These are phyloP conservation scores for Anolis apletophallus DNA, from an alignment of 2,797 vertebrate genomes.

Conservation along the genomic window DNA sequence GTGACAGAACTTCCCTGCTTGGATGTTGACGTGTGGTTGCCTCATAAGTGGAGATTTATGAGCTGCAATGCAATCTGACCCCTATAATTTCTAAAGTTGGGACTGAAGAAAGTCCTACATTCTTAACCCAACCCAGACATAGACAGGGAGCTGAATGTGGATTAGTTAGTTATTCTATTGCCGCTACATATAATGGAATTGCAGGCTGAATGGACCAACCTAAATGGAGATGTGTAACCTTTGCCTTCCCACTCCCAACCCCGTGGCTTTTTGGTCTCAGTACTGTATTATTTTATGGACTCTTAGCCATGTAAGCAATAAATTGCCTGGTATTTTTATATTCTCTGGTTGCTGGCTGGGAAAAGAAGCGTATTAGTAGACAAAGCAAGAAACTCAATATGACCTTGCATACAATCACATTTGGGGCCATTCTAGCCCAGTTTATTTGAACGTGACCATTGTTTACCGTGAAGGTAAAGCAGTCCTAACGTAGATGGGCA, in stretches of 20 bases:
- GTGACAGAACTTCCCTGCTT: no score
- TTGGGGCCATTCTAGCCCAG: neutral
- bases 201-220: neutral
- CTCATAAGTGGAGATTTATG: neutral
- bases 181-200: neutral
- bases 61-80: neutral
- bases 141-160: neutral
- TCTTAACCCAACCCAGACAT: neutral
- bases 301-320: slow-evolving; percentile 34
- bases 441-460: neutral
- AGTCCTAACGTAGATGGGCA: neutral
- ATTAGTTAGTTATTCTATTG: neutral
- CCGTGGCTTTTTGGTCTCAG: slow-evolving; percentile 4
- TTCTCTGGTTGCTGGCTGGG: neutral
- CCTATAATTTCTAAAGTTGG: neutral
- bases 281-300: slow-evolving; percentile 7
- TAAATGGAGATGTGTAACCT: neutral
- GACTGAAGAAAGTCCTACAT: neutral
- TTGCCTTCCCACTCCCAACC: neutral
- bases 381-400: neutral
- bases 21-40: neutral
- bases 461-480: neutral
- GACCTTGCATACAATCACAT: neutral
- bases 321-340: slow-evolving; percentile 14
- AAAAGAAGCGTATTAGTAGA: neutral